These are phyloP conservation scores for Selene dorsalis DNA, from an alignment of 2,797 vertebrate species.

Conservation along the genomic window DNA sequence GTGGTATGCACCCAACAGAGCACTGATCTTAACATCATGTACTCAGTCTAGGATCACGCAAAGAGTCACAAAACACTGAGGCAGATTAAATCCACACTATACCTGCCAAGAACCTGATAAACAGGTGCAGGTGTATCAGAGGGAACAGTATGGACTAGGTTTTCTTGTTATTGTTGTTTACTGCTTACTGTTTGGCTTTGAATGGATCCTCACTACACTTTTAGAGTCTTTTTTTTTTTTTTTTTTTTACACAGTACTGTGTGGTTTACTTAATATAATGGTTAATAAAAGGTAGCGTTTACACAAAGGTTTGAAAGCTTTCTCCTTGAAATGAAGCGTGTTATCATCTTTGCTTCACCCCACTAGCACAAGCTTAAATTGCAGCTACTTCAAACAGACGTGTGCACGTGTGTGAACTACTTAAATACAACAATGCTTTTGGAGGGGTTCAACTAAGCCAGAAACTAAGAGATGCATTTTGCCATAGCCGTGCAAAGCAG, in stretches of 20 bases:
- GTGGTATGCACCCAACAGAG: too few relatives aligned
- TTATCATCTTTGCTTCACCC: background rate
- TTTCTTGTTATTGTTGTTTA: too few relatives aligned
- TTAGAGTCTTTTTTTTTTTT: too few relatives aligned
- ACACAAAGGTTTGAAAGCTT: background rate
- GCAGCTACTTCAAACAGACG: background rate
- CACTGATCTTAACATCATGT: too few relatives aligned
- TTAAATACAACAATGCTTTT: background rate
- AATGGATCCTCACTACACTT: too few relatives aligned
- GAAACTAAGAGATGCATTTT: background rate
- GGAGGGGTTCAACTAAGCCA: background rate
- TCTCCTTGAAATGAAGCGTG: too few relatives aligned
- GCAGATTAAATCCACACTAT: background rate
- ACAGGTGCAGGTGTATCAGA: background rate
- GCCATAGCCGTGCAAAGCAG: background rate
- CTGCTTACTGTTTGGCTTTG: too few relatives aligned
- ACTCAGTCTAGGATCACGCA: too few relatives aligned
- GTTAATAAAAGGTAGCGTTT: background rate
- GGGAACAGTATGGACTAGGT: background rate
- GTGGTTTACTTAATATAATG: background rate
- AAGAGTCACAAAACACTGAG: too few relatives aligned
- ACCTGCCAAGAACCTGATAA: background rate
- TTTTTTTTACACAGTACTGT: background rate
- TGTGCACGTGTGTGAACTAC: too few relatives aligned
- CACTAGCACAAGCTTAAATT: too few relatives aligned